These are phyloP conservation scores for Nibea coibor DNA, from an alignment of 2,113 vertebrate species.

Conservation along the genomic window DNA sequence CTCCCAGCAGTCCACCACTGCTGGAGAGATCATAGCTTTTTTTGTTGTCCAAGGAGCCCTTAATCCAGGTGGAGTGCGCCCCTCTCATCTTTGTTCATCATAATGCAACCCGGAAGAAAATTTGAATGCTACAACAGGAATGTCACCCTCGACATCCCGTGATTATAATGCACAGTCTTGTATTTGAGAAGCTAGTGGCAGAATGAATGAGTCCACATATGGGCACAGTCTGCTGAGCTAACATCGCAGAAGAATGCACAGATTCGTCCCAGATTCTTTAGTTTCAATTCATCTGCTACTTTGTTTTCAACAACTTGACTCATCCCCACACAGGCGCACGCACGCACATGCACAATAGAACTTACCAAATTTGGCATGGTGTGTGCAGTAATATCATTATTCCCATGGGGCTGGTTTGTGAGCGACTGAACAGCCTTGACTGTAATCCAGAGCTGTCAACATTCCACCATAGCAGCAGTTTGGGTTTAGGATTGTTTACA, in stretches of 20 bases:
- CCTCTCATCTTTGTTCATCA: constrained; percentile 8
- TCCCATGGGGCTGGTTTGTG: constrained; percentile 48
- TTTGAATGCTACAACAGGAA: constrained; percentile 23
- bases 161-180: constrained; percentile 51
- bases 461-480: constrained; percentile 70
- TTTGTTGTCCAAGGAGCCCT: constrained; percentile 28
- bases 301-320: constrained; percentile 66
- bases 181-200: constrained; percentile 35
- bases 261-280: constrained; percentile 63
- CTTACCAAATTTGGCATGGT: constrained; percentile 67
- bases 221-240: constrained; percentile 61
- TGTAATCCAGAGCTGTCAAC: constrained; percentile 74
- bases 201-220: constrained; percentile 40
- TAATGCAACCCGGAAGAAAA: constrained; percentile 25
- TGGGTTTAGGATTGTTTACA: constrained; percentile 70
- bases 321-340: constrained; percentile 6
- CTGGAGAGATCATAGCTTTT: neutral
- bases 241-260: constrained; percentile 52
- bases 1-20: constrained; percentile 4
- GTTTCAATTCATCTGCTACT: constrained; percentile 64
- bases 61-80: constrained; percentile 20
- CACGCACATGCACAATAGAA: constrained; percentile 55
- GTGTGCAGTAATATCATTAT: constrained; percentile 67
- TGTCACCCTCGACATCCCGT: neutral
- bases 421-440: constrained; percentile 53